Conservation (phyloP, 2,113 vertebrate species). For the Xiphias gladius region DNA sequence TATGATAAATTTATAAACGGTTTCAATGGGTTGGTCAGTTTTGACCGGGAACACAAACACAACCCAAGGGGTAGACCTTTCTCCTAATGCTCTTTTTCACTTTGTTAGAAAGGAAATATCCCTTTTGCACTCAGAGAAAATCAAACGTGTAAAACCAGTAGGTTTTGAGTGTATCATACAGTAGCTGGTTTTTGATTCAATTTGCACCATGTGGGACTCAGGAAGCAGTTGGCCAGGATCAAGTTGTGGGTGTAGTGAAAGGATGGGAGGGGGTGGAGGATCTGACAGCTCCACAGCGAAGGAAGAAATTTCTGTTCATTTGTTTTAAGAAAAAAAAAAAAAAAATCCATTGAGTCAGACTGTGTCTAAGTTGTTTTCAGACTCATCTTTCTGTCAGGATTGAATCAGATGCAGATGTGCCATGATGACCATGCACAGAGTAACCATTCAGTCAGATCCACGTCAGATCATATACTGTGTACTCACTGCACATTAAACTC, state of each 20-base stretch:
- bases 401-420: constrained; percentile 50
- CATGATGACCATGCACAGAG: constrained; percentile 19
- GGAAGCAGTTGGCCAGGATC: constrained; percentile 68
- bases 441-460: constrained; percentile 2
- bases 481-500: not conserved
- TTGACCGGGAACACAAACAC: not conserved
- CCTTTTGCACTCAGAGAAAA: constrained; percentile 16
- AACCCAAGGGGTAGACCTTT: not conserved
- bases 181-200: constrained; percentile 58
- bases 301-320: constrained; percentile 55
- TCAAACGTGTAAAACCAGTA: constrained; percentile 30
- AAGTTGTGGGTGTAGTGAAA: constrained; percentile 75
- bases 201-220: constrained; percentile 68
- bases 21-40: not conserved
- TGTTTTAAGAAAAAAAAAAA: constrained; percentile 40
- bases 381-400: constrained; percentile 49
- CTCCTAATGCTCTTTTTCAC: not conserved
- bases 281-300: constrained; percentile 57
- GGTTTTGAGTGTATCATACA: constrained; percentile 37
- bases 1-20: not conserved
- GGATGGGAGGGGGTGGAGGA: constrained; percentile 62
- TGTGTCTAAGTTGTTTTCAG: constrained; percentile 41
- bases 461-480: not conserved
- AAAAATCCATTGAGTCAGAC: constrained; percentile 46
- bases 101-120: constrained; percentile 5